Percentiles rank a stretch among this genome's conserved stretches.
Evolutionary conservation across 64 coral and sea anemone genomes (phyloP).

Genomic region (Orbicella faveolata): DNA sequence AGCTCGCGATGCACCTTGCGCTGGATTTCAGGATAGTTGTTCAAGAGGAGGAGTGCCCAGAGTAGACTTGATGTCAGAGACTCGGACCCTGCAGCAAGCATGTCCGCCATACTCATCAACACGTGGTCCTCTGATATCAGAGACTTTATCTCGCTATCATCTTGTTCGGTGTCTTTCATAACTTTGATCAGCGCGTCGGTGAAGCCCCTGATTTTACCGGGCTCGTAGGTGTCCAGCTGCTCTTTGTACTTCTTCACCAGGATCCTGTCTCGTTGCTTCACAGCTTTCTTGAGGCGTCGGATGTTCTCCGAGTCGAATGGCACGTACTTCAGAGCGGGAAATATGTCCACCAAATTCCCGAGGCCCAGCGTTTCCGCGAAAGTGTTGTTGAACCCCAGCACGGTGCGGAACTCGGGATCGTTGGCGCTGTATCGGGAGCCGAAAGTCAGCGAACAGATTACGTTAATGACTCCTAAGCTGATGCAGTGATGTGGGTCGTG

Average conservation of each 20-base stretch:
- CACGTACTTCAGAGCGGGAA: constrained; percentile 33
- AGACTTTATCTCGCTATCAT: neutral
- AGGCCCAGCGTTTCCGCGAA: constrained; percentile 30
- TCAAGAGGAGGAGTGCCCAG: constrained; percentile 38
- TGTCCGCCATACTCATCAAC: constrained; percentile 56
- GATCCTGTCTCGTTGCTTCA: constrained; percentile 25
- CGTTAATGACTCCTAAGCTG: constrained; percentile 19
- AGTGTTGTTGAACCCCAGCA: neutral
- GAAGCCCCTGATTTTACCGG: constrained; percentile 24
- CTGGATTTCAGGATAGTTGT: constrained; percentile 34
- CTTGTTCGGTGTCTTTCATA: constrained; percentile 22
- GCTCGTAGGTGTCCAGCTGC: constrained; percentile 23
- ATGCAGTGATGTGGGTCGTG: constrained; percentile 11
- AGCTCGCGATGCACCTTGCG: constrained; percentile 39
- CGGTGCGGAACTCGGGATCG: constrained; percentile 34
- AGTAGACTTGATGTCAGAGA: neutral
- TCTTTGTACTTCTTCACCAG: constrained; percentile 29
- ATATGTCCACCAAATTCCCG: constrained; percentile 28
- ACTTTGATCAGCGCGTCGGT: constrained; percentile 40
- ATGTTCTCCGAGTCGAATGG: constrained; percentile 41
- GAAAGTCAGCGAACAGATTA: constrained; percentile 33
- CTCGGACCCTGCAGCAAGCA: constrained; percentile 45
- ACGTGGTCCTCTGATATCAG: constrained; percentile 48
- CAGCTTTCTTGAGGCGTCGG: constrained; percentile 12
- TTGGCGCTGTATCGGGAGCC: constrained; percentile 37